Evolutionary conservation across 2,888 invertebrate genomes (phyloP), one percentile per base, ranked within the genome.

Genomic region (Aromia moschata): DNA sequence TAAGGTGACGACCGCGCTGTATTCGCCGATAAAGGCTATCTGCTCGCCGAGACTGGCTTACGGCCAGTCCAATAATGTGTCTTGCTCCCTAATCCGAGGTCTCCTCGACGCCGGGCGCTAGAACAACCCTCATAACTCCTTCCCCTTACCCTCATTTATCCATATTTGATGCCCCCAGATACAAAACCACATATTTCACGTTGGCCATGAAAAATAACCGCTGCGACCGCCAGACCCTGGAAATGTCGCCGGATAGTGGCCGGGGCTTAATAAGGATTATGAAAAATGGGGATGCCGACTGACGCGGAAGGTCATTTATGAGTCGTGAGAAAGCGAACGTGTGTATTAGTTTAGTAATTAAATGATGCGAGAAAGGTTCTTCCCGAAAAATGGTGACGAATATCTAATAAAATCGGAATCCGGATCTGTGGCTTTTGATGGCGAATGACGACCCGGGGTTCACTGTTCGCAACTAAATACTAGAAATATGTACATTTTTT

Each of bases 61-160:
- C 68, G 61, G 63, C 60, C n/a, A n/a, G 68, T 68, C 69, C 72
- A 71, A 71, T 72, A 71, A 71, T 71, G 69, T 67, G 67, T 68
- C 72, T 70, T 71, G 63, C 54, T 55, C n/a, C 68, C 68, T 72
- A 71, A 71, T 72, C 72, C 72, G 53, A 64, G 68, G 68, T 68
- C 65, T 69, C 65, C 65, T 49, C 66, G 65, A 68, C 60, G 62
- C 60, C 56, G 43, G 38, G 60, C 67, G 65, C 68, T 67, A 67
- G 61, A 57, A 58, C 64, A 56, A 65, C 66, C 67, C 69, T 65
- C 69, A 70, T 69, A 70, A 68, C 64, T 70, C 59, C 58, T 58
- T 43, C 62, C 63, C 58, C 49, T 54, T 58, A 56, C 57, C 61
- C 66, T 66, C 65, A 65, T 66, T 65, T 64, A 68, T 67, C 67